Evolutionary conservation across 2,113 vertebrate genomes (phyloP).

Genomic region (Lethenteron camtschaticum): DNA sequence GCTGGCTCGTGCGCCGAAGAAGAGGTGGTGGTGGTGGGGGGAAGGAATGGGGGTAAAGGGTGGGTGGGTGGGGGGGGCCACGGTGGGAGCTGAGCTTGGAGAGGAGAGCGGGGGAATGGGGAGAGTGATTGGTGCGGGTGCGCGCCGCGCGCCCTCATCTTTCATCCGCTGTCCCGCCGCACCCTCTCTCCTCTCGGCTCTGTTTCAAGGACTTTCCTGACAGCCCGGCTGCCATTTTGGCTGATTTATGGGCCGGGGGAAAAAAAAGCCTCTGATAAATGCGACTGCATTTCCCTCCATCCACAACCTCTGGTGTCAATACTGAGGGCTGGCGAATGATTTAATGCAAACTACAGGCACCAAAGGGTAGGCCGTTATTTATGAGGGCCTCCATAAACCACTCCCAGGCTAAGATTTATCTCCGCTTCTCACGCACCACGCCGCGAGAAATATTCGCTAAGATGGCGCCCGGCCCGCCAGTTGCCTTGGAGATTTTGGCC

Average conservation of each 20-base stretch:
- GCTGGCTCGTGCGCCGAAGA: too few relatives aligned
- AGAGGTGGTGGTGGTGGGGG: too few relatives aligned
- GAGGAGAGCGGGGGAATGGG: too few relatives aligned
- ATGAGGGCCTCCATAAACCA: conserved; percentile 5
- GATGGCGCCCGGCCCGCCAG: too few relatives aligned
- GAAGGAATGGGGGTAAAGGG: too few relatives aligned
- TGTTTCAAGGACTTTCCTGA: conserved; percentile 5
- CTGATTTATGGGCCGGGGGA: conserved; percentile 5
- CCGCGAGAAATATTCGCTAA: background rate
- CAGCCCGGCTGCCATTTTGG: conserved; percentile 4
- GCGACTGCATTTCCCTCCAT: conserved; percentile 6
- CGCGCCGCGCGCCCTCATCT: background rate
- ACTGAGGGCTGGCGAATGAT: background rate
- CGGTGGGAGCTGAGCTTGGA: too few relatives aligned
- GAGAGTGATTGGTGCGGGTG: conserved; percentile 1
- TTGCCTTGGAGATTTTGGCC: too few relatives aligned
- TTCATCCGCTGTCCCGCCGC: background rate
- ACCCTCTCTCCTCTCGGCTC: background rate
- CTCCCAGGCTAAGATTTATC: conserved; percentile 4
- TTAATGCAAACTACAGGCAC: conserved; percentile 5
- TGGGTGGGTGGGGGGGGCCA: too few relatives aligned
- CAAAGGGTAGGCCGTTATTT: conserved; percentile 6
- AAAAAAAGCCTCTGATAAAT: background rate
- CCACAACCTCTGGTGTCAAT: conserved; percentile 5
- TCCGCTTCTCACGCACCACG: conserved; percentile 6